Conservation (phyloP, 2,888 invertebrate genomes). For the Xestia xanthographa region DNA sequence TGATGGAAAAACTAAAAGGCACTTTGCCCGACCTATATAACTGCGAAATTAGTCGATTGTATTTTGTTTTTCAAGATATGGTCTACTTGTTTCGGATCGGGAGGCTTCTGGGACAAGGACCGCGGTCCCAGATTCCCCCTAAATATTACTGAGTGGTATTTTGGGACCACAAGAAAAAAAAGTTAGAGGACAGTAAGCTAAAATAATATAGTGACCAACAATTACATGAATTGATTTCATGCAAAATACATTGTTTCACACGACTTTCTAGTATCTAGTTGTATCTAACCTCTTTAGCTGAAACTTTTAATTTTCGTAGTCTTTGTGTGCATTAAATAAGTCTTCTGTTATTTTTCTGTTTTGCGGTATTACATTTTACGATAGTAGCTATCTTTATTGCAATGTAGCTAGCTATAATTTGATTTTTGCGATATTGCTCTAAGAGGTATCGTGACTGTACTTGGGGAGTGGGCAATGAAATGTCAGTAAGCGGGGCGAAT, state of each 20-base stretch:
- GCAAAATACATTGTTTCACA: neutral
- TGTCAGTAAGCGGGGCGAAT: slow-evolving; percentile 44
- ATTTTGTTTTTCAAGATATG: neutral
- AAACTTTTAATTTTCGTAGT: neutral
- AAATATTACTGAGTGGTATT: no score
- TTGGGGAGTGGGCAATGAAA: slow-evolving; percentile 57
- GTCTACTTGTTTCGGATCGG: neutral
- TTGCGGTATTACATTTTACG: slow-evolving; percentile 60
- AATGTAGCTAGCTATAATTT: slow-evolving; percentile 64
- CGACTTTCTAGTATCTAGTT: neutral
- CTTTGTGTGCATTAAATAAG: neutral
- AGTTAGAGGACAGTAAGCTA: no score
- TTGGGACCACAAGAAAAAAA: no score
- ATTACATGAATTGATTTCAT: neutral
- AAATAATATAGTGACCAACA: no score
- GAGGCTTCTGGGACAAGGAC: no score
- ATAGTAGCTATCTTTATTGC: slow-evolving; percentile 66
- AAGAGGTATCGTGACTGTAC: slow-evolving; percentile 58
- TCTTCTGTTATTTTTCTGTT: slow-evolving; percentile 36
- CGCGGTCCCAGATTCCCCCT: no score
- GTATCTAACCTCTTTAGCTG: neutral
- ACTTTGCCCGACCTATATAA: no score
- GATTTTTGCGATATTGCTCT: slow-evolving; percentile 64
- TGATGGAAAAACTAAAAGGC: no score
- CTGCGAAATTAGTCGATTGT: neutral